Evolutionary conservation across 2,888 invertebrate species (phyloP).

Genomic region (Drosophila gaucha): DNA sequence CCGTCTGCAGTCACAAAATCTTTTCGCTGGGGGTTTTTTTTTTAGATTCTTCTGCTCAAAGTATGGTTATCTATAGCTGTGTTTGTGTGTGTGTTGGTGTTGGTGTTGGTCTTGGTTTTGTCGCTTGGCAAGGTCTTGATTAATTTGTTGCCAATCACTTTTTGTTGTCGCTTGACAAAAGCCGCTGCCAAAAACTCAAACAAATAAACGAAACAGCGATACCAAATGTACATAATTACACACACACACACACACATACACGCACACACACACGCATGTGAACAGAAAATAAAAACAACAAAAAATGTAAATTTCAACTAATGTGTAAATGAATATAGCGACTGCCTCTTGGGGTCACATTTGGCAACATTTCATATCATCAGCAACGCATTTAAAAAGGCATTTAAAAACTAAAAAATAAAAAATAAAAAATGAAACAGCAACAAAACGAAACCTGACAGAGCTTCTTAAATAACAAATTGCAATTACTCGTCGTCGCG

Average conservation of each 20-base stretch:
- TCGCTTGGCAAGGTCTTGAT: slow-evolving; percentile 74
- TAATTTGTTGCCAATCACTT: slow-evolving; percentile 80
- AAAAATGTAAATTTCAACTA: slow-evolving; percentile 71
- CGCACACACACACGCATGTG: background rate
- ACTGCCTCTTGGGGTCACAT: slow-evolving; percentile 75
- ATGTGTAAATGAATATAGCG: slow-evolving; percentile 74
- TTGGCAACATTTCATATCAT: slow-evolving; percentile 76
- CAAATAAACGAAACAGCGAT: slow-evolving; percentile 51
- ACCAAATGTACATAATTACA: slow-evolving; percentile 30
- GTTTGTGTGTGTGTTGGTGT: slow-evolving; percentile 2
- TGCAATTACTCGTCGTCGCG: slow-evolving; percentile 49
- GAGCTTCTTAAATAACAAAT: slow-evolving; percentile 60
- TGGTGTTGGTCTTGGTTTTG: slow-evolving; percentile 45
- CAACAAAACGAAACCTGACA: slow-evolving; percentile 17
- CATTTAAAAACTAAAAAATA: slow-evolving; percentile 39
- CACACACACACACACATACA: slow-evolving; percentile 12
- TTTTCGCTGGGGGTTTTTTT: slow-evolving; percentile 7
- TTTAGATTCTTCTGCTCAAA: slow-evolving; percentile 55
- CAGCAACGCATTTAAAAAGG: slow-evolving; percentile 68
- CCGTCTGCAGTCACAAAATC: slow-evolving; percentile 11
- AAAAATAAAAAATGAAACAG: slow-evolving; percentile 11
- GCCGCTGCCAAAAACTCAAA: slow-evolving; percentile 56
- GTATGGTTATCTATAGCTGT: slow-evolving; percentile 7
- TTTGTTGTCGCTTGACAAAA: slow-evolving; percentile 72
- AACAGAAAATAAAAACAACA: background rate